phyloP scores from a whole-genome alignment of 2,113 vertebrate genomes.

The Panurus biarmicus region DNA sequence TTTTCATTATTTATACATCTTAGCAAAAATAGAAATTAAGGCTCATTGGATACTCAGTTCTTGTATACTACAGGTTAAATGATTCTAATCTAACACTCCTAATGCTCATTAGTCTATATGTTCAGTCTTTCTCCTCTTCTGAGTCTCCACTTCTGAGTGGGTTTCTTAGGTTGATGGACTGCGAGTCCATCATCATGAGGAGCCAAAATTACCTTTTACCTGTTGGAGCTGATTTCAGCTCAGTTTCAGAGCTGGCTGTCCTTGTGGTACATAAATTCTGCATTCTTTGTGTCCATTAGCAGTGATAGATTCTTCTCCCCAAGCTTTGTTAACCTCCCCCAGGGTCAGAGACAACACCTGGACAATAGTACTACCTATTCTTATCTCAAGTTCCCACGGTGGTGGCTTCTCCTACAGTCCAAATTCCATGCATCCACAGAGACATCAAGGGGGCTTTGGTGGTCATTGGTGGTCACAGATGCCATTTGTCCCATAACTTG shows the following conservation, averaged over 20 bases:
- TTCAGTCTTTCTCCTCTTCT: background rate
- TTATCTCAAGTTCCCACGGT: background rate
- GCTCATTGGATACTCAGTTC: background rate
- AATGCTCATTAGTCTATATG: background rate
- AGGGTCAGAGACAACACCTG: background rate
- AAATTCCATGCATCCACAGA: background rate
- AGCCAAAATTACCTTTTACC: background rate
- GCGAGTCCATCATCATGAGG: rapidly evolving
- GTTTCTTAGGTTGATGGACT: background rate
- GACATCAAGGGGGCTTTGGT: background rate
- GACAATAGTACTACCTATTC: background rate
- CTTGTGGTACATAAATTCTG: background rate
- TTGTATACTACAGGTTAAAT: background rate
- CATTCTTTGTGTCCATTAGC: background rate
- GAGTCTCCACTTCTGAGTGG: too few species aligned
- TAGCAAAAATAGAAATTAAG: background rate
- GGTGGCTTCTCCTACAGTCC: background rate
- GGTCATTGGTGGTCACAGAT: background rate
- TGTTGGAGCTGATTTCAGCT: background rate
- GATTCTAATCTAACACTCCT: background rate
- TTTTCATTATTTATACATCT: background rate
- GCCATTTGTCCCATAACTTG: background rate
- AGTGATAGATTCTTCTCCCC: background rate
- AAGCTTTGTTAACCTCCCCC: background rate
- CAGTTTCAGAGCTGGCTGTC: background rate